Conservation (phyloP, 2,113 vertebrate genomes). For the Psittacara wagleri region DNA sequence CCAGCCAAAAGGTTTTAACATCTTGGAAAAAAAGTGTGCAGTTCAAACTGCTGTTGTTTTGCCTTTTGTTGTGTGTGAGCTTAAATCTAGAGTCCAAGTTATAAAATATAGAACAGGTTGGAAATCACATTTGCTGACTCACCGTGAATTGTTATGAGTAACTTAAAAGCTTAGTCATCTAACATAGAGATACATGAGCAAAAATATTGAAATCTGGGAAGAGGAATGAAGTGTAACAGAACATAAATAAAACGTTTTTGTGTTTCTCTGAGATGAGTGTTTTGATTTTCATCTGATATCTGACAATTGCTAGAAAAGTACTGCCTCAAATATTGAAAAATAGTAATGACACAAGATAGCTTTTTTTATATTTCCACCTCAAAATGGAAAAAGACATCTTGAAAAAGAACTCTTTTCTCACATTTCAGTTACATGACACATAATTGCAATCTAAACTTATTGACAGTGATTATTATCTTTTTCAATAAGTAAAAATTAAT, state of each 20-base stretch:
- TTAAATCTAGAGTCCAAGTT: not conserved
- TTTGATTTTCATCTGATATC: not conserved
- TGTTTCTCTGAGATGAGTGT: not conserved
- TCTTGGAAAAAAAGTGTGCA: not conserved
- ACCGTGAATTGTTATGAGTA: slow-evolving; percentile 32
- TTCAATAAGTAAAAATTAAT: not conserved
- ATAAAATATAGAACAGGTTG: slow-evolving; percentile 26
- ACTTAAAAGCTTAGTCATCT: slow-evolving; percentile 46
- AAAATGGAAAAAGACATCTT: not conserved
- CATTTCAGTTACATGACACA: not conserved
- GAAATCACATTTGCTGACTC: slow-evolving; percentile 46
- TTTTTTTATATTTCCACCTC: not conserved
- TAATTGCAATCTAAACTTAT: not conserved
- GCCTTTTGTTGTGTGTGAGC: not conserved
- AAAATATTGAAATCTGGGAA: slow-evolving; percentile 41
- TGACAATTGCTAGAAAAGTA: not conserved
- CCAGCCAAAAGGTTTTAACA: not conserved
- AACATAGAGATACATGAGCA: not conserved
- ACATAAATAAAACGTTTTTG: slow-evolving; percentile 24
- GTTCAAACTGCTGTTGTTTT: not conserved
- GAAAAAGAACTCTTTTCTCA: not conserved
- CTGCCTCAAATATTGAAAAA: not conserved
- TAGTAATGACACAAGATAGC: not conserved
- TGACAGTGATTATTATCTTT: not conserved
- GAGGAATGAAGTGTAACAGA: slow-evolving; percentile 5